These are phyloP conservation scores for Meleagris gallopavo DNA, from an alignment of 2,113 vertebrate species.

Conservation along the genomic window DNA sequence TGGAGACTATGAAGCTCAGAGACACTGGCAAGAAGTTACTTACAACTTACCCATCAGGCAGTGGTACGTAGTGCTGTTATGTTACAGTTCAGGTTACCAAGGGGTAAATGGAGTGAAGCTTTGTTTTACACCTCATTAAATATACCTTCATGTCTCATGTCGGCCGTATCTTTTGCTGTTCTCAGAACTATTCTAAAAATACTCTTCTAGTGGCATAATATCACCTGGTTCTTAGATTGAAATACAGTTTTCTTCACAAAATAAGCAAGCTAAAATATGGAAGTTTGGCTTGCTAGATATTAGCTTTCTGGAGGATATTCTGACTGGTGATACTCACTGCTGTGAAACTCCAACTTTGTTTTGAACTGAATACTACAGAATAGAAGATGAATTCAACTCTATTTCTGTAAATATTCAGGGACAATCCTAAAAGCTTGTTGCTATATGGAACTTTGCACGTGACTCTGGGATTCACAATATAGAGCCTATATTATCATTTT, in stretches of 20 bases:
- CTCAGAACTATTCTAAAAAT: not conserved
- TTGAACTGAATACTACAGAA: not conserved
- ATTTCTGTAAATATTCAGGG: not conserved
- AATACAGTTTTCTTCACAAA: not conserved
- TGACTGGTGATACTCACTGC: not conserved
- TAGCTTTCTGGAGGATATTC: not conserved
- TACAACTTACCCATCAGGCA: conserved; percentile 90
- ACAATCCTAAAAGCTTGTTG: not conserved
- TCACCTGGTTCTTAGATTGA: not conserved
- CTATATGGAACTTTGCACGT: not conserved
- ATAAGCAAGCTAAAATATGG: not conserved
- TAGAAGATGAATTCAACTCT: not conserved
- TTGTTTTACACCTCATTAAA: not conserved
- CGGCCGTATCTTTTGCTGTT: not conserved
- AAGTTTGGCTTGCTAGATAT: not conserved
- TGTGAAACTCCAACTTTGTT: not conserved
- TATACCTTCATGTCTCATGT: not conserved
- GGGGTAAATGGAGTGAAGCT: not conserved
- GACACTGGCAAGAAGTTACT: conserved; percentile 98
- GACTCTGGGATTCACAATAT: not conserved
- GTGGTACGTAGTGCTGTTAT: conserved; percentile 81
- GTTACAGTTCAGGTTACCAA: not conserved
- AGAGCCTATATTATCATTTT: not conserved
- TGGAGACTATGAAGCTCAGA: conserved; percentile 98
- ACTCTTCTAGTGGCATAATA: not conserved